These are phyloP conservation scores for Zaprionus camerounensis DNA, from an alignment of 1,140 invertebrate genomes.

Conservation along the genomic window DNA sequence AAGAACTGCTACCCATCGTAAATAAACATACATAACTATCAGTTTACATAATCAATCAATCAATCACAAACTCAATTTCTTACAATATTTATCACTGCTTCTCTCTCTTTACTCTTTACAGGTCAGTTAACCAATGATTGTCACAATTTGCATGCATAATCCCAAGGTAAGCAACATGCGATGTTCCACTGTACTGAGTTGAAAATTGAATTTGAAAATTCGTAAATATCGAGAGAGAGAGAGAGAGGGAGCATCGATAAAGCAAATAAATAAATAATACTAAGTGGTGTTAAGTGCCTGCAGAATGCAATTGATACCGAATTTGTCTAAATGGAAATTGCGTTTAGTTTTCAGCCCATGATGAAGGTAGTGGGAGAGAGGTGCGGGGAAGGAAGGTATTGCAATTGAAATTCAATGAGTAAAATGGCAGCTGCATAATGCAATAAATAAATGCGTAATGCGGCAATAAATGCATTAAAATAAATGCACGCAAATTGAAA, in stretches of 20 bases:
- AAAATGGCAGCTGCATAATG: constrained; percentile 35
- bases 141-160: not conserved
- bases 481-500: constrained; percentile 54
- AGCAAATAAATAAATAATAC: constrained; percentile 44
- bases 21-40: too few relatives aligned
- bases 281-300: constrained; percentile 46
- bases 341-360: constrained; percentile 23
- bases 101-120: not conserved
- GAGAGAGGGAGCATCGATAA: not conserved
- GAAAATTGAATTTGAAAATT: not conserved
- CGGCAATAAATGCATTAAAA: constrained; percentile 53
- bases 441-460: constrained; percentile 57
- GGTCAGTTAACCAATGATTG: not conserved
- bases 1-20: too few relatives aligned
- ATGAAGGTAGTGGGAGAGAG: not conserved
- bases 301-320: constrained; percentile 33
- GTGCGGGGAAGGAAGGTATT: not conserved
- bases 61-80: not conserved
- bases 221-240: not conserved
- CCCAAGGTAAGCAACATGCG: not conserved
- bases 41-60: too few relatives aligned
- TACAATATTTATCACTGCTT: not conserved
- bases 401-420: constrained; percentile 22
- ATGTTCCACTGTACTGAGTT: not conserved
- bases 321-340: constrained; percentile 43